phyloP scores from a whole-genome alignment of 2,888 invertebrate genomes.

The Panorpa germanica region DNA sequence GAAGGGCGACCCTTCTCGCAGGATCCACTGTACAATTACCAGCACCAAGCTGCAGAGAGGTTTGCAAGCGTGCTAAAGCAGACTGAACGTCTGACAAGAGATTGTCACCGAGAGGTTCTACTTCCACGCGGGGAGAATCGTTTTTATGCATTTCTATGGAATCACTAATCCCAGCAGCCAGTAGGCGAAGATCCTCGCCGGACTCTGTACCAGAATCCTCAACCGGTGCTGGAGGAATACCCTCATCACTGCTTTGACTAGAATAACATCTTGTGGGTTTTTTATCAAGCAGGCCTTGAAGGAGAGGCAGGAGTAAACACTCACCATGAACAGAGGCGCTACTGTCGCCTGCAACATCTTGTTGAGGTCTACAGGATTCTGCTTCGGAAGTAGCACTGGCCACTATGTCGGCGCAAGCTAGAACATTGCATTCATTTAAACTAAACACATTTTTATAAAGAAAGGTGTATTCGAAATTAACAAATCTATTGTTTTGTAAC shows the following conservation, averaged over 20 bases:
- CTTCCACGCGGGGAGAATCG: constrained; percentile 20
- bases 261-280: constrained; percentile 14
- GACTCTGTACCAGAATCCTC: constrained; percentile 50
- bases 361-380: constrained; percentile 17
- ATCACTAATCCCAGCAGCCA: constrained; percentile 28
- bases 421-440: constrained; percentile 12
- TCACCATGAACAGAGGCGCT: constrained; percentile 40
- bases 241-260: constrained; percentile 3
- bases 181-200: constrained; percentile 42
- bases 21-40: constrained; percentile 28
- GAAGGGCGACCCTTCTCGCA: constrained; percentile 35
- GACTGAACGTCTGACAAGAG: constrained; percentile 58
- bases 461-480: background rate
- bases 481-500: background rate
- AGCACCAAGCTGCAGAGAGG: constrained; percentile 40
- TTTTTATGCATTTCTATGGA: constrained; percentile 28
- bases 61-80: constrained; percentile 54
- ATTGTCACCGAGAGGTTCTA: constrained; percentile 25
- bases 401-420: constrained; percentile 31
- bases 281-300: constrained; percentile 40
- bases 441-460: constrained; percentile 3
- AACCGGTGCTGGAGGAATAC: constrained; percentile 18
- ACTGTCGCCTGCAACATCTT: constrained; percentile 25
- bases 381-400: constrained; percentile 27
- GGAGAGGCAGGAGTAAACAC: constrained; percentile 49